These are phyloP conservation scores for Drosophila kanapiae DNA, from an alignment of 1,140 invertebrate genomes.

Conservation along the genomic window DNA sequence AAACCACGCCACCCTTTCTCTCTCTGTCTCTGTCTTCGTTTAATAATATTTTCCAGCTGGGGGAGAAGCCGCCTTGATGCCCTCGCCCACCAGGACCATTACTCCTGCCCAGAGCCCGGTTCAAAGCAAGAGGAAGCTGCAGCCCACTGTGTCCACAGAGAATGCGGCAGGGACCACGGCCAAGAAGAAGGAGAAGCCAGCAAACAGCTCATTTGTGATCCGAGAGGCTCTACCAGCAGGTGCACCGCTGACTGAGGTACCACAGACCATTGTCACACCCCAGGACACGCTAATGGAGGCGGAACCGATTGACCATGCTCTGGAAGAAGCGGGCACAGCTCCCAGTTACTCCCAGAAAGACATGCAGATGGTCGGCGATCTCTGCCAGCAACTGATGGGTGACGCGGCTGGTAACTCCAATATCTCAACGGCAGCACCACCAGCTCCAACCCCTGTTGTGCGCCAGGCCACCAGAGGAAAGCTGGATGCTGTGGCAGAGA, in stretches of 20 bases:
- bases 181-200: conserved; percentile 79
- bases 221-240: conserved; percentile 17
- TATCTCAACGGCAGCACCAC: not conserved
- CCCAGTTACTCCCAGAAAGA: conserved; percentile 75
- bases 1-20: conserved; percentile 77
- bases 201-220: conserved; percentile 72
- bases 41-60: conserved; percentile 65
- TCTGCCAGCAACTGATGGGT: conserved; percentile 71
- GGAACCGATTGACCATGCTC: conserved; percentile 37
- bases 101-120: conserved; percentile 82
- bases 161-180: conserved; percentile 72
- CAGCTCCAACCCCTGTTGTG: conserved; percentile 27
- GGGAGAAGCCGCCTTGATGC: conserved; percentile 86
- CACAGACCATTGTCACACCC: conserved; percentile 4
- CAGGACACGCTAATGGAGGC: conserved; percentile 75
- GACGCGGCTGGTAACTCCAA: conserved; percentile 3
- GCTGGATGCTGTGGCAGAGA: conserved; percentile 73
- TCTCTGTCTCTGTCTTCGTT: conserved; percentile 42
- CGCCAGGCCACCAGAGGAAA: conserved; percentile 63
- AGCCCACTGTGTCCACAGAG: conserved; percentile 89
- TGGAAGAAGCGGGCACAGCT: conserved; percentile 39
- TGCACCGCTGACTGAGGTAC: conserved; percentile 25
- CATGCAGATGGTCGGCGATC: conserved; percentile 80
- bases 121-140: conserved; percentile 88
- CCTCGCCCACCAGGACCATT: conserved; percentile 87